A percentile compares a stretch with the other conserved stretches of the same genome.
These are phyloP conservation scores for Leptopilina syphax DNA, from an alignment of 2,888 invertebrate genomes.

Conservation along the genomic window DNA sequence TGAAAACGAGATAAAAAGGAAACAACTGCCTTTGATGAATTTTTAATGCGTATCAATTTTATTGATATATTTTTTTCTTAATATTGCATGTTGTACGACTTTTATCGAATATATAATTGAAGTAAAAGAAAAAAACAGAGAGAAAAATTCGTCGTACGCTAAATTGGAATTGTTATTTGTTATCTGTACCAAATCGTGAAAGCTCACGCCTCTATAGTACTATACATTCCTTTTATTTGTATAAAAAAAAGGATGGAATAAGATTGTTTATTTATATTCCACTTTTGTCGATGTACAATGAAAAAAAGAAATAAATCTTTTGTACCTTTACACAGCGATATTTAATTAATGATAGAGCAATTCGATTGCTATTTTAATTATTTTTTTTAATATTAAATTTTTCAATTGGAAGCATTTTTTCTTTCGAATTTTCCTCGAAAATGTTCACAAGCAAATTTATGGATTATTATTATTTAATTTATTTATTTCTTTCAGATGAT, in stretches of 20 bases:
- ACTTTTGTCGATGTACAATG: constrained; percentile 66
- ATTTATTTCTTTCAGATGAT: no score
- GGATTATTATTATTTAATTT: no score
- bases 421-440: no score
- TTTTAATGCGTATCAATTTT: constrained; percentile 22
- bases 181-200: constrained; percentile 47
- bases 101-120: constrained; percentile 35
- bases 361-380: neutral
- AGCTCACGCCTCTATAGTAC: constrained; percentile 42
- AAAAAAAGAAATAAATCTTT: constrained; percentile 70
- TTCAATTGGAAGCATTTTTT: no score
- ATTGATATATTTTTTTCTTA: constrained; percentile 19
- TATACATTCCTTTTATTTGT: constrained; percentile 53
- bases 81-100: constrained; percentile 29
- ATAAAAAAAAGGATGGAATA: constrained; percentile 52
- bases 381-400: no score
- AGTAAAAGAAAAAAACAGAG: neutral
- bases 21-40: constrained; percentile 37
- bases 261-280: constrained; percentile 66
- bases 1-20: constrained; percentile 24
- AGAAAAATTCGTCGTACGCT: constrained; percentile 44
- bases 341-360: neutral
- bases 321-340: constrained; percentile 65
- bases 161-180: constrained; percentile 39
- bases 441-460: no score